phyloP scores from a whole-genome alignment of 2,113 vertebrate genomes.

The Trichomycterus rosablanca region DNA sequence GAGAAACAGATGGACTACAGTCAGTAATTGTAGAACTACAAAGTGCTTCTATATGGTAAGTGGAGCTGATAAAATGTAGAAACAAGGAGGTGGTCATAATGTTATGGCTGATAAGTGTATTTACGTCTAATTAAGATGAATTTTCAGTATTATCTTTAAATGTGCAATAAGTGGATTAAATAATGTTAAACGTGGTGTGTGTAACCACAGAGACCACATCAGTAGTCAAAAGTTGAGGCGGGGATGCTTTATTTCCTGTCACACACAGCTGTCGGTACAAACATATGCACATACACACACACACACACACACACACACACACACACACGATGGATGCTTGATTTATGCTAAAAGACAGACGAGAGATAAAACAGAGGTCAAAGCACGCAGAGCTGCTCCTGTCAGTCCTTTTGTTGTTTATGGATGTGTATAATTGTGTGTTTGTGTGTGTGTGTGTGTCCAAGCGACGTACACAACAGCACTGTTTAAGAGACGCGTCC shows the following conservation, averaged over 20 bases:
- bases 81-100: too few species aligned
- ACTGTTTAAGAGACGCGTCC: neutral
- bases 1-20: too few species aligned
- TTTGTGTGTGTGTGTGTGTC: constrained; percentile 14
- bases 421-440: constrained; percentile 4
- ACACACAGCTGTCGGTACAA: constrained; percentile 13
- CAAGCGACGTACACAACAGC: neutral
- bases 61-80: too few species aligned
- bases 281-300: constrained; percentile 10
- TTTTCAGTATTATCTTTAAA: too few species aligned
- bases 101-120: too few species aligned
- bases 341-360: constrained; percentile 18
- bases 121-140: too few species aligned
- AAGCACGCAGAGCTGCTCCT: constrained; percentile 9
- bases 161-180: too few species aligned
- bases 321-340: constrained; percentile 10
- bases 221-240: neutral
- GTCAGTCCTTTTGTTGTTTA: constrained; percentile 5
- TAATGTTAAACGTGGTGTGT: too few species aligned
- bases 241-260: constrained; percentile 6
- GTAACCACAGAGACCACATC: too few species aligned
- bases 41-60: too few species aligned
- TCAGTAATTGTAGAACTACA: too few species aligned
- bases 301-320: constrained; percentile 1
- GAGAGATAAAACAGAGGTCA: constrained; percentile 19